phyloP scores from a whole-genome alignment of 2,113 vertebrate species.

The Phyllostomus hastatus region DNA sequence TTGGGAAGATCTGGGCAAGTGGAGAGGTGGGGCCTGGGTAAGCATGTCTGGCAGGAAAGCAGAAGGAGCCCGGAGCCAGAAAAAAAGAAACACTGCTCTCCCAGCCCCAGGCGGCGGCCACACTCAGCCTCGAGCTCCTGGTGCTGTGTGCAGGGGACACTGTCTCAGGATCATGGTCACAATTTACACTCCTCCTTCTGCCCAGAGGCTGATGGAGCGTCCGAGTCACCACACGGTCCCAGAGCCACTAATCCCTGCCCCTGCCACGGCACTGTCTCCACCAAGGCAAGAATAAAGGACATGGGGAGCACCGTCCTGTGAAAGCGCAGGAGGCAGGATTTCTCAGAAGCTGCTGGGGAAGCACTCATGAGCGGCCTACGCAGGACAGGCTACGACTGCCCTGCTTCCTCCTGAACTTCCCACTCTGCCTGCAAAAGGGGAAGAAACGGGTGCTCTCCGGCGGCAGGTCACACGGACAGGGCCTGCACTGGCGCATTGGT shows the following conservation, averaged over 20 bases:
- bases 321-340: not conserved
- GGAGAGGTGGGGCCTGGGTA: fast-evolving
- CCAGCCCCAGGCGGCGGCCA: not conserved
- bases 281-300: not conserved
- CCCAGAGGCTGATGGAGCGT: not conserved
- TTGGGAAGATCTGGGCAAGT: not conserved
- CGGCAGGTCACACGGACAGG: slow-evolving; percentile 3
- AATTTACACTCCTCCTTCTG: not conserved
- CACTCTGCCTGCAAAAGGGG: slow-evolving; percentile 46
- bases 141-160: fast-evolving
- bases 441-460: not conserved
- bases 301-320: not conserved
- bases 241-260: not conserved
- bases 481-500: not conserved
- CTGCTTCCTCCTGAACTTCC: slow-evolving; percentile 57
- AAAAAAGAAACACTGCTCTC: not conserved
- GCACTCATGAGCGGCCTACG: not conserved
- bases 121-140: not conserved
- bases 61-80: not conserved
- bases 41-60: not conserved
- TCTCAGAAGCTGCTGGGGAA: slow-evolving; percentile 29
- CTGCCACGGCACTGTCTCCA: not conserved
- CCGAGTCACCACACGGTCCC: not conserved
- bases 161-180: not conserved
- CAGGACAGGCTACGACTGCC: not conserved